These are phyloP conservation scores for Olivierus martensii DNA, from an alignment of 1,140 invertebrate genomes.

Conservation along the genomic window DNA sequence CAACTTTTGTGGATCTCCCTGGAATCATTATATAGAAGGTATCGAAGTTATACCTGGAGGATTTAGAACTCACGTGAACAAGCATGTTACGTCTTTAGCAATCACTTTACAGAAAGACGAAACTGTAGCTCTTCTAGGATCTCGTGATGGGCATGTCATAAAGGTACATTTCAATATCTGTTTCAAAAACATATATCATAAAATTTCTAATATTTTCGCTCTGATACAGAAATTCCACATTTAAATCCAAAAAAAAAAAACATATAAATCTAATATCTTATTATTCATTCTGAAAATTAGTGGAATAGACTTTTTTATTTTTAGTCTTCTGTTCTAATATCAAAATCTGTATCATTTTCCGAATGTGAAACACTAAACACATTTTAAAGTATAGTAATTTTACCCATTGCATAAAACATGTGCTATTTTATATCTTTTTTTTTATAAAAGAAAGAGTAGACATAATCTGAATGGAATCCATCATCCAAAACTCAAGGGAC, in stretches of 20 bases:
- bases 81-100: constrained; percentile 16
- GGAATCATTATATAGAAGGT: constrained; percentile 22
- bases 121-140: constrained; percentile 18
- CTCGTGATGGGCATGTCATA: constrained; percentile 15
- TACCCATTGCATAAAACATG: not conserved
- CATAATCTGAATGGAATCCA: too few species aligned
- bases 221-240: not conserved
- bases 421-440: not conserved
- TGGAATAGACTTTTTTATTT: too few species aligned
- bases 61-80: not conserved
- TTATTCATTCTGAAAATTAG: too few species aligned
- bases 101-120: constrained; percentile 16
- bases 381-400: too few species aligned
- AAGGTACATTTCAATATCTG: constrained; percentile 14
- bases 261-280: too few species aligned
- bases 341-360: too few species aligned
- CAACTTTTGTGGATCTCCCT: constrained; percentile 19
- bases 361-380: too few species aligned
- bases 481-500: too few species aligned
- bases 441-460: not conserved
- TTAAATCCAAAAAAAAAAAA: too few species aligned
- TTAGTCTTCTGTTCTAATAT: too few species aligned
- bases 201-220: not conserved
- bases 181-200: not conserved
- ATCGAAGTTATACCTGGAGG: constrained; percentile 10